Evolutionary conservation across 1,140 invertebrate species (phyloP), one percentile per base, ranked within the genome.

Genomic region (Maconellicoccus hirsutus): DNA sequence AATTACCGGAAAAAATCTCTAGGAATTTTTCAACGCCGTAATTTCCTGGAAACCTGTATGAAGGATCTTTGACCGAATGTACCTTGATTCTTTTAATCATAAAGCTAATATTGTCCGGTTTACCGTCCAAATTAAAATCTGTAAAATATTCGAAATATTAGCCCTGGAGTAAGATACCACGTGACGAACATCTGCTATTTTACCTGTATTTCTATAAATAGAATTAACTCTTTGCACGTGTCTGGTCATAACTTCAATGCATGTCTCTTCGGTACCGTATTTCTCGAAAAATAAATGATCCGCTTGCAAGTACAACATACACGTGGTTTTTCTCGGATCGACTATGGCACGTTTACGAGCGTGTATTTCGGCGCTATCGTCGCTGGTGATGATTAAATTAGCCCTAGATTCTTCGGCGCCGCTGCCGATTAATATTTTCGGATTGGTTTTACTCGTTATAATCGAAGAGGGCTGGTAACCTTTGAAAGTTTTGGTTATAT

Each of bases 1-100:
- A n/a, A n/a, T n/a, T 82, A 92, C 90, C 90, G 76, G 92, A 94
- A 83, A 96, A 96, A 38, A 94, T 83, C 81, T 95, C 93, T 59
- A 96, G 83, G 80, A 93, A 96, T 80, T 95, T 94, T 78, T 96
- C 93, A 25, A 97, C 94, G 6, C 92, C 93, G 78, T 94, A 96
- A 79, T 94, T 94, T 66, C 90, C 91, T 0, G 91, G 89, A 80
- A 94, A 96, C 75, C 92, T 85, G 81, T 96, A 96, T 59, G 85
- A 84, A 1, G 89, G 86, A 81, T 93, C 92, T 73, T 87, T 88
- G 75, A 86, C 84, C 23, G 91, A 91, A 80, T 96, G 92, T 19
- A 96, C 91, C 82, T 96, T 96, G 74, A 97, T 92, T 73, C 93
- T 84, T 81, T 97, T 97, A 75, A 97, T 96, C 89, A 96, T 94